These are phyloP conservation scores for Drosophila dives DNA, from an alignment of 2,888 invertebrate species.

Conservation along the genomic window DNA sequence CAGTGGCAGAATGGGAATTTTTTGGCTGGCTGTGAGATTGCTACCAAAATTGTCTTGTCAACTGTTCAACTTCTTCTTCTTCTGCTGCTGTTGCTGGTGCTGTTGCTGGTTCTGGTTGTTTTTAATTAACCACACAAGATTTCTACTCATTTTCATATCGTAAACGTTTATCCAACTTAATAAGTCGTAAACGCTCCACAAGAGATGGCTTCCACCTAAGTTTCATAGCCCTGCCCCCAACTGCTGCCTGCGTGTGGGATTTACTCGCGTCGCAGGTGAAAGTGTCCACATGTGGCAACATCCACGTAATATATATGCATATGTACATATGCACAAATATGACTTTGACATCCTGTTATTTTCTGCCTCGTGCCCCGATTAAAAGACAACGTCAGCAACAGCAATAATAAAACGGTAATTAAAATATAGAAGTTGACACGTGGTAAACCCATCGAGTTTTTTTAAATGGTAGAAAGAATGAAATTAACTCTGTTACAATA, in stretches of 20 bases:
- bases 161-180: conserved; percentile 83
- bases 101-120: conserved; percentile 22
- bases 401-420: conserved; percentile 53
- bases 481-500: not conserved
- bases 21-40: conserved; percentile 18
- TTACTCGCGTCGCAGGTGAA: conserved; percentile 67
- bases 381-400: conserved; percentile 42
- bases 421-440: conserved; percentile 15
- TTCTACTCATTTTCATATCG: conserved; percentile 79
- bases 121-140: conserved; percentile 82
- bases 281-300: conserved; percentile 32
- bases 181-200: conserved; percentile 76
- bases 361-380: conserved; percentile 29
- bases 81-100: conserved; percentile 16
- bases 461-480: not conserved
- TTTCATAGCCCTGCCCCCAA: conserved; percentile 48
- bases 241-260: conserved; percentile 42
- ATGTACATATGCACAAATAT: conserved; percentile 17
- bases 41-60: conserved; percentile 25
- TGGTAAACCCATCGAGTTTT: not conserved
- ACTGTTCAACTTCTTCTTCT: conserved; percentile 25
- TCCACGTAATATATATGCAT: conserved; percentile 10
- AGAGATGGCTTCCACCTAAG: conserved; percentile 64
- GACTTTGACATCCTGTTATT: conserved; percentile 24
- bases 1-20: conserved; percentile 30